These are phyloP conservation scores for Dicrostonyx torquatus DNA, from an alignment of 2,797 vertebrate species.

Conservation along the genomic window DNA sequence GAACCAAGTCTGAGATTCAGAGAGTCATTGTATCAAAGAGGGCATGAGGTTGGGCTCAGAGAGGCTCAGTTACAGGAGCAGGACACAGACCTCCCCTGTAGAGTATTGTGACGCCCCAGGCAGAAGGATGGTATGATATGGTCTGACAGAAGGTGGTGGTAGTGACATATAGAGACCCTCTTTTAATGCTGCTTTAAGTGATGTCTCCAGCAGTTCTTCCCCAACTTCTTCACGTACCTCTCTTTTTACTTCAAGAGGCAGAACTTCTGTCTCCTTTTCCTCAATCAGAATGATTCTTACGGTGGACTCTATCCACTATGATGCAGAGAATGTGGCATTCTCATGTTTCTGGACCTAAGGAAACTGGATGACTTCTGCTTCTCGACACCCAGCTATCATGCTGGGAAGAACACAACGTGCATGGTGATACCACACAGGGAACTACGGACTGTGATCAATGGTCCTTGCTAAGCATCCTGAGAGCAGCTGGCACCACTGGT, in stretches of 20 bases:
- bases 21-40: not conserved
- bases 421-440: not conserved
- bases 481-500: not conserved
- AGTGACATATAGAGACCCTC: not conserved
- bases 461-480: not conserved
- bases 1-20: not conserved
- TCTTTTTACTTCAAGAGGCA: not conserved
- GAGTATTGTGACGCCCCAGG: not conserved
- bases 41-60: not conserved
- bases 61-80: not conserved
- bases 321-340: not conserved
- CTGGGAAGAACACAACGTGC: not conserved
- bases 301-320: not conserved
- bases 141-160: not conserved
- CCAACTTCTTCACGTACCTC: fast-evolving
- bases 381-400: not conserved
- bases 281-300: not conserved
- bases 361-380: not conserved
- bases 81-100: not conserved
- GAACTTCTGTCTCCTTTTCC: not conserved
- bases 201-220: not conserved
- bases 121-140: too few relatives aligned
- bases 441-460: too few relatives aligned
- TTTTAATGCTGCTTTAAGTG: not conserved
- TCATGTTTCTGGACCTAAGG: not conserved